phyloP scores from a whole-genome alignment of 2,113 vertebrate genomes.

The Spea multiplicata region DNA sequence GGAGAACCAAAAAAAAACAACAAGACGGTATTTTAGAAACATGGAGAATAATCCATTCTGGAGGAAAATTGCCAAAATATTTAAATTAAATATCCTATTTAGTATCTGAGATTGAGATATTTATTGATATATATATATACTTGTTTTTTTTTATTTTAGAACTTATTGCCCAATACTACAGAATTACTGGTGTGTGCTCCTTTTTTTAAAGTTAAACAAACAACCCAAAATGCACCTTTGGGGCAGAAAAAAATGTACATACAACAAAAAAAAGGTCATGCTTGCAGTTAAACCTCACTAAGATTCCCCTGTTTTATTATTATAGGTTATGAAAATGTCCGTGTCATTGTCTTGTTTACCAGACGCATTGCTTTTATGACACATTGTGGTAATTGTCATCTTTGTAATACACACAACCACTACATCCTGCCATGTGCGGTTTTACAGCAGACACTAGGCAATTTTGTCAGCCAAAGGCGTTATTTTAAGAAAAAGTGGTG shows the following conservation, averaged over 20 bases:
- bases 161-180: too few relatives aligned
- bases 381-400: slow-evolving; percentile 4
- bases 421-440: slow-evolving; percentile 7
- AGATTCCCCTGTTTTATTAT: background rate
- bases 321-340: background rate
- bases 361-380: background rate
- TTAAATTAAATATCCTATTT: too few relatives aligned
- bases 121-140: too few relatives aligned
- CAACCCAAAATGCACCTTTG: too few relatives aligned
- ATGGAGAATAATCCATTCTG: background rate
- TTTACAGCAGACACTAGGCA: slow-evolving; percentile 11
- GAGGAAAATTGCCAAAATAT: background rate
- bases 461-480: background rate
- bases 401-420: slow-evolving; percentile 12
- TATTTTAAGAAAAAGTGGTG: background rate
- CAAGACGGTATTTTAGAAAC: background rate
- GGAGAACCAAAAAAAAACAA: background rate
- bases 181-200: too few relatives aligned
- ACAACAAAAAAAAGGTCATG: background rate
- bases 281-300: background rate
- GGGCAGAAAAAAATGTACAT: too few relatives aligned
- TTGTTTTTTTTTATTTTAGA: too few relatives aligned
- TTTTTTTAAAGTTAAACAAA: too few relatives aligned
- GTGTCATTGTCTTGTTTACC: background rate
- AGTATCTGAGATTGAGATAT: too few relatives aligned